Percentiles rank a stretch among this genome's conserved stretches.
Conservation (phyloP, 1,140 invertebrate genomes). For the Bombyx mandarina region DNA sequence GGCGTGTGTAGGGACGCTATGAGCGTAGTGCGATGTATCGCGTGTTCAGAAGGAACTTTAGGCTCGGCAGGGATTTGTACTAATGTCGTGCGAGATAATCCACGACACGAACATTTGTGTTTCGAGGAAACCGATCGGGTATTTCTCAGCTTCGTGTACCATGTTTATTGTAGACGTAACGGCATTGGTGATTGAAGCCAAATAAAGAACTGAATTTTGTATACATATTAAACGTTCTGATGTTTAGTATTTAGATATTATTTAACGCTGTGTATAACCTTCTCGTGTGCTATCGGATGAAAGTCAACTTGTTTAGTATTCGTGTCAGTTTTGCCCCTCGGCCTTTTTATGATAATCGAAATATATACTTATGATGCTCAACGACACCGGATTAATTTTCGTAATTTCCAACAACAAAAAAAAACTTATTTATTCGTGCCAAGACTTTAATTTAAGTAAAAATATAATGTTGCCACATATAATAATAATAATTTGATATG, state of each 20-base stretch:
- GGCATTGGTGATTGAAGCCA: slow-evolving; percentile 67
- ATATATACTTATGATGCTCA: slow-evolving; percentile 1
- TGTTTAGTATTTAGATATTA: slow-evolving; percentile 37
- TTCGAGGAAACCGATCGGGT: slow-evolving; percentile 53
- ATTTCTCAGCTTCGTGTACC: slow-evolving; percentile 60
- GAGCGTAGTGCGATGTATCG: slow-evolving; percentile 25
- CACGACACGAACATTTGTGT: slow-evolving; percentile 40
- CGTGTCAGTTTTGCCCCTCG: too few relatives aligned
- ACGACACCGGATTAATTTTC: background rate
- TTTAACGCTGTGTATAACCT: slow-evolving; percentile 7
- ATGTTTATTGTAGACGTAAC: slow-evolving; percentile 55
- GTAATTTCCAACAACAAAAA: too few relatives aligned
- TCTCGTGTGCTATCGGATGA: slow-evolving; percentile 1
- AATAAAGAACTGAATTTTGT: slow-evolving; percentile 73
- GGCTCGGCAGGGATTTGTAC: slow-evolving; percentile 61
- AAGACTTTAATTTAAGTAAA: slow-evolving; percentile 48
- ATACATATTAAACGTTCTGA: slow-evolving; percentile 70
- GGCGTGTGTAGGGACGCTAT: slow-evolving; percentile 9
- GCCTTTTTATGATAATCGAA: too few relatives aligned
- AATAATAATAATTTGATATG: too few relatives aligned
- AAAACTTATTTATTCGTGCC: slow-evolving; percentile 49
- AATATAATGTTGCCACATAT: slow-evolving; percentile 1
- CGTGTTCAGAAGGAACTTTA: slow-evolving; percentile 57
- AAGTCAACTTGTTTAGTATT: background rate
- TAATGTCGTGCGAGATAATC: slow-evolving; percentile 25